Evolutionary conservation across 2,888 invertebrate genomes (phyloP), one percentile per base, ranked within the genome.

Genomic region (Latheticus oryzae): DNA sequence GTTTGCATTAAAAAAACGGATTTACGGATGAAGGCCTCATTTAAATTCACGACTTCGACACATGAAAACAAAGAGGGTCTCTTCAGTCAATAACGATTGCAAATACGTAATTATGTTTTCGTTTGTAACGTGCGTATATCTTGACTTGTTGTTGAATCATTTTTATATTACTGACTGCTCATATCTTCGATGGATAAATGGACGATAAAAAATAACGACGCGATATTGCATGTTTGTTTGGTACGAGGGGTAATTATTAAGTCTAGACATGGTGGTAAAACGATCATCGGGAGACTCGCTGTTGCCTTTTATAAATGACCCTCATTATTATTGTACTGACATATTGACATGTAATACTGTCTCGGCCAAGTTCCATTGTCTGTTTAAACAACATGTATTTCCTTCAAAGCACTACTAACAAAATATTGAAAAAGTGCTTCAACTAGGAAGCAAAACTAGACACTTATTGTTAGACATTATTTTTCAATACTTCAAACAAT

Each of bases 201-300:
- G 33, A 21, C 47, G 42, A 52, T 52, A 52, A 53, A 51, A 53
- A 53, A 43, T 42, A 42, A 53, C 40, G 43, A 19, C 19, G 32
- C 37, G 17, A 45, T 54, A 45, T 54, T 37, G 53, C 53, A 26
- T 54, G 53, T 43, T 45, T 54, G 45, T 54, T 54, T 54, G 15
- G 35, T 26, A 5, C 32, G 42, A 43, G 33, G 42, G 33, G 43
- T 35, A 43, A 53, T 53, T 53, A 53, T 43, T 16, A 24, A 53
- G 53, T 54, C 53, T 54, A 54, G 53, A 54, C 53, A 23, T 17
- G 23, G 33, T 42, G 52, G 52, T 52, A 33, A 42, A 52, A 24
- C 19, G 16, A 52, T 52, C 51, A 40, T 28, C 38, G 7, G 5
- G 47, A 47, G 47, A 47, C 13, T 21, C 35, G 45, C 28, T 17